Percentiles rank a stretch among this genome's conserved stretches.
Conservation (phyloP, 1,140 invertebrate species). For the Drosophila repletoides region DNA sequence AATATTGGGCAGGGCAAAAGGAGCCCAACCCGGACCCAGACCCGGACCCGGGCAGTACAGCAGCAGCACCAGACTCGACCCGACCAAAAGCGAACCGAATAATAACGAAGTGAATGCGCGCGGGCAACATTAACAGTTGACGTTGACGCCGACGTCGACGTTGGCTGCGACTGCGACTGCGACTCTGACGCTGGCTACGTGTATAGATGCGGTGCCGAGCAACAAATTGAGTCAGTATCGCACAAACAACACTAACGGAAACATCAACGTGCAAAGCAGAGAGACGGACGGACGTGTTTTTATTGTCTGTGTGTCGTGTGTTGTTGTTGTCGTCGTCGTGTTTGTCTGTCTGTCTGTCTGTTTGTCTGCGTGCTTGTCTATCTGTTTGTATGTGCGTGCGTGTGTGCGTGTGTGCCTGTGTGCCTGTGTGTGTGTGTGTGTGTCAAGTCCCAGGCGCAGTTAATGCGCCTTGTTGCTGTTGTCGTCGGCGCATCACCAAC, state of each 20-base stretch:
- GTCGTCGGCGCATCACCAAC: slow-evolving; percentile 14
- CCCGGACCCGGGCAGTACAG: not conserved
- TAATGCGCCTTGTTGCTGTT: slow-evolving; percentile 18
- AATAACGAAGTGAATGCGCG: slow-evolving; percentile 13
- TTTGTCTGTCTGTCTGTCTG: slow-evolving; percentile 7
- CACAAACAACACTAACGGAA: slow-evolving; percentile 82
- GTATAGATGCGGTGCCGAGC: slow-evolving; percentile 73
- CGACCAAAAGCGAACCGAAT: not conserved
- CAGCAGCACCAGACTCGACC: not conserved
- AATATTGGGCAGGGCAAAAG: slow-evolving; percentile 30
- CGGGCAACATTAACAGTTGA: slow-evolving; percentile 6
- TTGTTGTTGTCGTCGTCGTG: not conserved
- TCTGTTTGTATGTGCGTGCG: slow-evolving; percentile 9
- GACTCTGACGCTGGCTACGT: slow-evolving; percentile 3
- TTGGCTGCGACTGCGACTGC: slow-evolving; percentile 1
- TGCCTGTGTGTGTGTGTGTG: slow-evolving; percentile 30
- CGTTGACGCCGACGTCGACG: slow-evolving; percentile 15
- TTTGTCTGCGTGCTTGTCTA: slow-evolving; percentile 29
- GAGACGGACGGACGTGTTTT: slow-evolving; percentile 64
- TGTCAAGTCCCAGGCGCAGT: slow-evolving; percentile 41
- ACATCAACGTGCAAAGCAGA: slow-evolving; percentile 76
- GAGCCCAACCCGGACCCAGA: slow-evolving; percentile 20
- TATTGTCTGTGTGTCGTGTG: slow-evolving; percentile 34
- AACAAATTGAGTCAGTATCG: slow-evolving; percentile 82
- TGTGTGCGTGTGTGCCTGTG: slow-evolving; percentile 28